Evolutionary conservation across 2,113 vertebrate species (phyloP), one percentile per base, ranked within the genome.

Genomic region (Bagarius yarrelli): DNA sequence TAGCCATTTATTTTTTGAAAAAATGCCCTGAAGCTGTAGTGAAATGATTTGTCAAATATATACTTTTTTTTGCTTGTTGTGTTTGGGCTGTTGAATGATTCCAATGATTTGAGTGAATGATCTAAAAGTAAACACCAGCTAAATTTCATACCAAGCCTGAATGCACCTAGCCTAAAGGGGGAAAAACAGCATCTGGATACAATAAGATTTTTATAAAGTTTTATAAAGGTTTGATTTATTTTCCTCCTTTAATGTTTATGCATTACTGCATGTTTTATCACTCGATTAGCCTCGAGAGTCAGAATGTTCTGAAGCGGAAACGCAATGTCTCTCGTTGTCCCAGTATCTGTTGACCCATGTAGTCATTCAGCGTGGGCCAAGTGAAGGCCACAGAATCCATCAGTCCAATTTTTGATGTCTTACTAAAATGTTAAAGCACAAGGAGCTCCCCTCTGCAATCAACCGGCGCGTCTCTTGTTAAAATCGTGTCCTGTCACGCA

Each of bases 401-500:
- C 71, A 64, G 76, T 53, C 56, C 18, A 67, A 32, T 23, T 23
- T 64, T 23, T 64, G 81, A 86, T 67, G 50, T 59, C 50, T 77
- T 76, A 44, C 77, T 74, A 32, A 67, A 85, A 75, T 57, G 25
- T 81, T 66, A 25, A 64, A 13, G 23, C 36, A 25, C 73, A 57
- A 52, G 21, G 78, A 23, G 25, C 30, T 18, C 16, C 44, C 16
- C 5, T 55, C 27, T 8, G 12, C 69, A 9, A 34, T 32, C 30
- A 66, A 25, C 34, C 21, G 8, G 9, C 23, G 27, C 53, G 1
- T 59, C 40, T 56, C 34, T 86, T 87, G 82, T 52, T 78, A n/a
- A 66, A 76, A 78, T 66, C 52, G 53, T 74, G 83, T 78, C 34
- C 1, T 63, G 15, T 61, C 69, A 70, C 66, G 30, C 73, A 78